Percentiles rank a stretch among this genome's conserved stretches.
phyloP scores from a whole-genome alignment of 2,113 vertebrate genomes.

The Artemisiospiza belli region DNA sequence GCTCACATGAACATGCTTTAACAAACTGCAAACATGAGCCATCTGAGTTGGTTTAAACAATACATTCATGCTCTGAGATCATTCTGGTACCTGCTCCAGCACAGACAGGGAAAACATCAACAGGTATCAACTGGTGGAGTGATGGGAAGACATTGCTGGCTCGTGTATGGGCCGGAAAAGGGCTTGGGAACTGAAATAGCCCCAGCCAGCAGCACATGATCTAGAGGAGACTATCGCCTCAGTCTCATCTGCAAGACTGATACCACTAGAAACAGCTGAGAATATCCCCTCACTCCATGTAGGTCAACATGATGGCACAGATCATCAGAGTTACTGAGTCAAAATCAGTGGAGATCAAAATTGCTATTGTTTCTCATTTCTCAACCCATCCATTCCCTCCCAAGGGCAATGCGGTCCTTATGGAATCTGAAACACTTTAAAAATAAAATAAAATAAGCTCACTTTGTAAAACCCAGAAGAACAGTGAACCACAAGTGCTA shows the following conservation, averaged over 20 bases:
- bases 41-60: neutral
- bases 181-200: neutral
- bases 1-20: neutral
- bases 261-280: neutral
- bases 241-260: neutral
- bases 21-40: neutral
- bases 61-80: neutral
- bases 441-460: neutral
- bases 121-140: rapidly evolving
- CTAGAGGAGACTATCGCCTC: neutral
- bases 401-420: neutral
- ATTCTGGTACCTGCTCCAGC: neutral
- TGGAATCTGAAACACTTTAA: neutral
- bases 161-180: neutral
- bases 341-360: neutral
- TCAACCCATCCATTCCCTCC: neutral
- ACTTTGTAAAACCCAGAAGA: neutral
- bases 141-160: neutral
- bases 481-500: neutral
- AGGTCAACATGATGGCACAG: neutral
- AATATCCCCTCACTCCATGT: neutral
- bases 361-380: neutral
- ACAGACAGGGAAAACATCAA: neutral
- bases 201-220: neutral
- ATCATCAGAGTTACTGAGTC: neutral